Percentiles rank a stretch among this genome's conserved stretches.
phyloP scores from a whole-genome alignment of 1,140 invertebrate species.

The Littorina saxatilis region DNA sequence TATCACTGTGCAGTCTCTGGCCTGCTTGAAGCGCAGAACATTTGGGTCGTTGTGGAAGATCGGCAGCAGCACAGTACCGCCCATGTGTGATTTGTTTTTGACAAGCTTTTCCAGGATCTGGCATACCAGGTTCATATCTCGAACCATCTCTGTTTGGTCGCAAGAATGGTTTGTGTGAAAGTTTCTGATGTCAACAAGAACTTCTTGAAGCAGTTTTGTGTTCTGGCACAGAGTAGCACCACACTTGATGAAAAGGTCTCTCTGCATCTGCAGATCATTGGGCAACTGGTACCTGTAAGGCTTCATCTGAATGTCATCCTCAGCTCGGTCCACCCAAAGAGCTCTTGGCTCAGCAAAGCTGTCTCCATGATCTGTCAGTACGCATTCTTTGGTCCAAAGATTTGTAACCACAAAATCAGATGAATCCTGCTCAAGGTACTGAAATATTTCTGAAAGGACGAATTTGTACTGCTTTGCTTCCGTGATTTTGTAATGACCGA shows the following conservation, averaged over 20 bases:
- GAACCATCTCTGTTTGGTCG: neutral
- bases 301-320: constrained; percentile 13
- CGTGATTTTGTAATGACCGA: neutral
- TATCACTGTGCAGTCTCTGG: constrained; percentile 48
- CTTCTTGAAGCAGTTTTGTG: constrained; percentile 34
- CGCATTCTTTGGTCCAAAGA: neutral
- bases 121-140: constrained; percentile 24
- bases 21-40: constrained; percentile 39
- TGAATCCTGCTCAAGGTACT: neutral
- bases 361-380: neutral
- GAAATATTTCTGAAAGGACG: neutral
- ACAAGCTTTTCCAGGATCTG: constrained; percentile 30
- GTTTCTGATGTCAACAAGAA: constrained; percentile 29
- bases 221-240: constrained; percentile 46
- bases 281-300: constrained; percentile 27
- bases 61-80: constrained; percentile 43
- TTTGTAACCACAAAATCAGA: neutral
- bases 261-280: neutral
- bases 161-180: neutral
- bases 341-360: constrained; percentile 10
- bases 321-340: constrained; percentile 15
- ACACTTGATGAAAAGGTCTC: constrained; percentile 15
- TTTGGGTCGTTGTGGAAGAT: constrained; percentile 31
- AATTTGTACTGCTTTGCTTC: constrained; percentile 3
- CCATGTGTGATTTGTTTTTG: neutral